Percentiles rank a stretch among this genome's conserved stretches.
Evolutionary conservation across 2,113 vertebrate species (phyloP).

Genomic region (Neodon shergylaensis): DNA sequence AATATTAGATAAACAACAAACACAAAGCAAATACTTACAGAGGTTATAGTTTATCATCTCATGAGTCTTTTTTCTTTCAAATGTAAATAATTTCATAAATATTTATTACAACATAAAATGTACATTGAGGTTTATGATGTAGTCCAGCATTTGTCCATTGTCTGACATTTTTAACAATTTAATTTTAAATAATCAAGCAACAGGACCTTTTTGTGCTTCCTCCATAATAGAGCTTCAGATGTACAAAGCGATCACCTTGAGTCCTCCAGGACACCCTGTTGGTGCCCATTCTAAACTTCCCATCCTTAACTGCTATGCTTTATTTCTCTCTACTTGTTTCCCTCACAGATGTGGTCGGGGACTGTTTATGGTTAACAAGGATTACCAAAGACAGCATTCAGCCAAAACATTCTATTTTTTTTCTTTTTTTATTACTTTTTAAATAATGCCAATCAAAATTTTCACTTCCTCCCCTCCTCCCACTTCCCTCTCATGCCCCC

Average conservation of each 20-base stretch:
- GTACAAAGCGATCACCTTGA: not conserved
- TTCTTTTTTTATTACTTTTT: too few species aligned
- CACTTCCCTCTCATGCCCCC: too few species aligned
- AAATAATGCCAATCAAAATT: too few species aligned
- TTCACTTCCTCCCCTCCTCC: too few species aligned
- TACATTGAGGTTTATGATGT: not conserved
- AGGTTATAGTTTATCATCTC: not conserved
- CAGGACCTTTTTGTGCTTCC: not conserved
- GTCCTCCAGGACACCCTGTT: not conserved
- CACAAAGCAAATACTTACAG: not conserved
- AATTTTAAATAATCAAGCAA: slow-evolving; percentile 43
- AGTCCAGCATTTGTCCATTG: not conserved
- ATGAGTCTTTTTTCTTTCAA: slow-evolving; percentile 7
- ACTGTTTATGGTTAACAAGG: not conserved
- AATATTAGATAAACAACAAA: slow-evolving; percentile 20
- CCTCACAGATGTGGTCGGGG: not conserved
- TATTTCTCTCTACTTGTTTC: not conserved
- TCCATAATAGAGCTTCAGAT: not conserved
- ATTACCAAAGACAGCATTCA: not conserved
- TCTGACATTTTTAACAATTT: slow-evolving; percentile 31
- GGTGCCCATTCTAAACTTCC: slow-evolving; percentile 5
- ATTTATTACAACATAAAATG: slow-evolving; percentile 32
- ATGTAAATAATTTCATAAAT: slow-evolving; percentile 12
- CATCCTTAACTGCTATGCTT: not conserved
- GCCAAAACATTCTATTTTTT: not conserved